These are phyloP conservation scores for Epizoanthus illoricatus DNA, from an alignment of 92 coral and sea anemone species.

Conservation along the genomic window DNA sequence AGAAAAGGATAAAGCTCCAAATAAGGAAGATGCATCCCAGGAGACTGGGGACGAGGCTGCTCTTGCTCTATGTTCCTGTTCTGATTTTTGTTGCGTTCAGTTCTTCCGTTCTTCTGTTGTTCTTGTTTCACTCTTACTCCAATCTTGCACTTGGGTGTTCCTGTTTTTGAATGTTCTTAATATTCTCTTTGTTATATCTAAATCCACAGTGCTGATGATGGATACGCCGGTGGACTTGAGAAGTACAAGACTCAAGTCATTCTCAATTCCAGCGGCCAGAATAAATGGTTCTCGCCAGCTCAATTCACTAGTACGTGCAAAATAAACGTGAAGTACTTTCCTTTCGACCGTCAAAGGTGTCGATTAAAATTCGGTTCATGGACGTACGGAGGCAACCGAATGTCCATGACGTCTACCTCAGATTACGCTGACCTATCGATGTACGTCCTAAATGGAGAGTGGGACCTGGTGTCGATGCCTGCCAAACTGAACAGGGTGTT, in stretches of 20 bases:
- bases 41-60: too few species aligned
- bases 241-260: slow-evolving; percentile 85
- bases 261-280: slow-evolving; percentile 57
- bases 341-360: slow-evolving; percentile 92
- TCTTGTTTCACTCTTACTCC: too few species aligned
- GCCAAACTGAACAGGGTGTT: slow-evolving; percentile 66
- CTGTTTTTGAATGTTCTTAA: background rate
- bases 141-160: background rate
- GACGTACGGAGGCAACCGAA: slow-evolving; percentile 83
- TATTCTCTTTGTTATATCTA: background rate
- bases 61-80: too few species aligned
- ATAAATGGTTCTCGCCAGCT: slow-evolving; percentile 87
- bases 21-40: too few species aligned
- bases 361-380: slow-evolving; percentile 94
- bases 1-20: too few species aligned
- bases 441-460: slow-evolving; percentile 82
- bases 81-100: too few species aligned
- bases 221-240: slow-evolving; percentile 84
- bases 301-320: slow-evolving; percentile 87
- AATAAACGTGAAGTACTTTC: slow-evolving; percentile 85
- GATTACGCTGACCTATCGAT: slow-evolving; percentile 64
- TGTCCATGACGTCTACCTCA: slow-evolving; percentile 63
- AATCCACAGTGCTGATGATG: slow-evolving; percentile 77
- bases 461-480: slow-evolving; percentile 71
- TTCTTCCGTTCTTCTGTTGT: too few species aligned